Base-by-base conservation (phyloP, 2,888 invertebrate genomes). In the Lissocephala sabroskyi region DNA sequence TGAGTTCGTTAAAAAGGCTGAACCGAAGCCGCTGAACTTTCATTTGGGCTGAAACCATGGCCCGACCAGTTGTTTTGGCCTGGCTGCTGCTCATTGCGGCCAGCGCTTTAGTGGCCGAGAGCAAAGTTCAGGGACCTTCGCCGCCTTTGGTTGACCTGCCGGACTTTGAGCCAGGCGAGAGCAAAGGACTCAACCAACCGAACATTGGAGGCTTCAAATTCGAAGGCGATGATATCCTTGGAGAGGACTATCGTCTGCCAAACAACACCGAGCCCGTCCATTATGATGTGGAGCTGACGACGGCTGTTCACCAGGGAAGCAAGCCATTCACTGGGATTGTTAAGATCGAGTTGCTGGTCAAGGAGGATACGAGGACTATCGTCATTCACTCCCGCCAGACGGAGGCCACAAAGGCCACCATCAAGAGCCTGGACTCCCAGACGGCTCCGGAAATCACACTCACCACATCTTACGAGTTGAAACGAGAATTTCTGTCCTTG, bases 201-300 rank as follows among this genome's bases (percentile, higher is more conserved):
- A n/a, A n/a, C n/a, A n/a, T n/a, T n/a, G n/a, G n/a, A n/a, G n/a
- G n/a, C n/a, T n/a, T n/a, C n/a, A n/a, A n/a, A n/a, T n/a, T 7
- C 23, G 63, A 59, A 16, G 73, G 56, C 23, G 50, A 68, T 6
- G 56, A 56, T 16, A 45, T 2, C 0, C n/a, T 32, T n/a, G n/a
- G n/a, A n/a, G 40, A 36, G 0, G 73, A 64, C 35, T 89, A 88
- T 77, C 85, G 87, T 0, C 82, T 91, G 7, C 89, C 90, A 0
- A 82, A 80, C 2, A 84, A 86, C 55, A 84, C 89, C 42, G 73
- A 70, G 1, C 90, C 89, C 0, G 55, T 71, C 5, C 87, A 87
- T 64, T 90, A 89, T 70, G 85, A 86, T 61, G 49, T 83, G 1
- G 52, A 52, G 4, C 37, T 83, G n/a, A 45, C 48, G 2, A 83